These are phyloP conservation scores for Zaprionus gabonicus DNA, from an alignment of 1,140 invertebrate genomes.

Conservation along the genomic window DNA sequence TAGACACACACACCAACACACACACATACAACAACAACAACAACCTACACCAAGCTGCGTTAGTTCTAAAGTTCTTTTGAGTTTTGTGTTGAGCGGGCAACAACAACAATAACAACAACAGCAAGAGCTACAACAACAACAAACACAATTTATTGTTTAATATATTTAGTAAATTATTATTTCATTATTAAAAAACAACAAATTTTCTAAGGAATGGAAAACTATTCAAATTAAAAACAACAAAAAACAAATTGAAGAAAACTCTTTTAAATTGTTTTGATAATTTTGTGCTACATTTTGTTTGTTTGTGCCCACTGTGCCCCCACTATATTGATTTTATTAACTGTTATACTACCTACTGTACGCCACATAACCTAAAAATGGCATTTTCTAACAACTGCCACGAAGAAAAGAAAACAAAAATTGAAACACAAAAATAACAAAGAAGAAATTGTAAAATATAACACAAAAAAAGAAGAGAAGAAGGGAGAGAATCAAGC, in stretches of 20 bases:
- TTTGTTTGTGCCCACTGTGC: conserved; percentile 9
- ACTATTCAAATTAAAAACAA: conserved; percentile 13
- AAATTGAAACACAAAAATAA: conserved; percentile 18
- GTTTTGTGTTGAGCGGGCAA: conserved; percentile 27
- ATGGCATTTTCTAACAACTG: conserved; percentile 58
- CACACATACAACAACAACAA: background rate
- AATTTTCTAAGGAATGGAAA: conserved; percentile 7
- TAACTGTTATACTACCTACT: conserved; percentile 56
- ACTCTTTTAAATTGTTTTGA: conserved; percentile 17
- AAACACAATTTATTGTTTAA: conserved; percentile 49
- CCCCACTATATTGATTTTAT: conserved; percentile 19
- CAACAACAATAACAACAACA: conserved; percentile 12
- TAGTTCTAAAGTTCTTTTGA: conserved; percentile 31
- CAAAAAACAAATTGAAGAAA: background rate
- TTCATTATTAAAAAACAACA: conserved; percentile 17
- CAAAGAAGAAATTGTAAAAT: conserved; percentile 45
- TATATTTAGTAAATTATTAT: conserved; percentile 74
- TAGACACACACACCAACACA: conserved; percentile 43
- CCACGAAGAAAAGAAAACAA: conserved; percentile 22
- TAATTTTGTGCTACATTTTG: conserved; percentile 12
- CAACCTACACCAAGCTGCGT: conserved; percentile 43
- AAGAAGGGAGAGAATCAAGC: background rate
- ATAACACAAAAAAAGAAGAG: conserved; percentile 18
- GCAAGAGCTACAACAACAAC: conserved; percentile 8
- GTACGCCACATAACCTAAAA: conserved; percentile 35